phyloP scores from a whole-genome alignment of 2,797 vertebrate genomes.

The Thalassophryne amazonica region DNA sequence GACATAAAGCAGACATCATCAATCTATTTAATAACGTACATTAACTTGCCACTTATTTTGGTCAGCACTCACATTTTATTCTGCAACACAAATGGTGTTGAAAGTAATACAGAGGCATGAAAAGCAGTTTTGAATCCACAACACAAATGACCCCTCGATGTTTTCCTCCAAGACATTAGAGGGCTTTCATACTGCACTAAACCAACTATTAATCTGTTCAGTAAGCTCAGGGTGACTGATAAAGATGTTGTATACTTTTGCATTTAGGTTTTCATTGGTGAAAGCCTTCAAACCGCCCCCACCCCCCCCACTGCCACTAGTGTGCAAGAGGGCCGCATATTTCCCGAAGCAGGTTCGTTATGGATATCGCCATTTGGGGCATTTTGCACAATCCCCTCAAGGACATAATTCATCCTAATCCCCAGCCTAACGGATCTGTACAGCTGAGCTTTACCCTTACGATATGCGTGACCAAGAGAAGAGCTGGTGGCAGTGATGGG shows the following conservation, averaged over 20 bases:
- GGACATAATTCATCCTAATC: constrained; percentile 64
- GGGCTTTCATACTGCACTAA: constrained; percentile 51
- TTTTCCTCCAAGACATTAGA: constrained; percentile 60
- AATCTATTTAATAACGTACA: constrained; percentile 91
- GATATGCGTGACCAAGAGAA: constrained; percentile 38
- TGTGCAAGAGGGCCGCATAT: too few species aligned
- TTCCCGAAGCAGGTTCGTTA: constrained; percentile 54
- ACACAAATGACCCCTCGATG: constrained; percentile 83
- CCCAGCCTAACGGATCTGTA: constrained; percentile 59
- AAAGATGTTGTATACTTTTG: constrained; percentile 52
- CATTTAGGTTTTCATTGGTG: constrained; percentile 58
- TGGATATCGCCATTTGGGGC: constrained; percentile 59
- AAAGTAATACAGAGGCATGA: constrained; percentile 72
- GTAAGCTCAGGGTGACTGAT: constrained; percentile 53
- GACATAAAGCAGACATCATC: constrained; percentile 91
- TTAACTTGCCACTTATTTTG: constrained; percentile 92
- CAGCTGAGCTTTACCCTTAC: constrained; percentile 45
- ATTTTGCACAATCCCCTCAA: constrained; percentile 49
- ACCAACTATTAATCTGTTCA: constrained; percentile 58
- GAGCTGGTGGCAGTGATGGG: constrained; percentile 65
- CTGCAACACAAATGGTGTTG: constrained; percentile 82
- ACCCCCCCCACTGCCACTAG: too few species aligned
- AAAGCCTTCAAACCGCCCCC: too few species aligned
- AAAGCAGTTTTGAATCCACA: constrained; percentile 73
- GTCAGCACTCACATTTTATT: constrained; percentile 91